phyloP scores from a whole-genome alignment of 2,888 invertebrate genomes.

The Ferdinandea cuprea region DNA sequence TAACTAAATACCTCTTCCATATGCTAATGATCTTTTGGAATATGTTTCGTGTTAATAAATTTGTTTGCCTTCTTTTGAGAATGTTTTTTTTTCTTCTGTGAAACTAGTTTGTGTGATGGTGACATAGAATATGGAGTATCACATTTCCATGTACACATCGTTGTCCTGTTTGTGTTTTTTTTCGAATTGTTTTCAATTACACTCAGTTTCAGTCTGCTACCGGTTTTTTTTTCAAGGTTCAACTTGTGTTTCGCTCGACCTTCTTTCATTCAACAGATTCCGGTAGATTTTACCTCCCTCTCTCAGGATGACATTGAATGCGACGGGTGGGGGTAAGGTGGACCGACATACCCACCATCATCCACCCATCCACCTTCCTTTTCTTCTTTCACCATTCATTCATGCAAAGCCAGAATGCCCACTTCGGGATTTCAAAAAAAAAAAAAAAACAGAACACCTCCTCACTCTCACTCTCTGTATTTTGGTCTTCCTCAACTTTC shows the following conservation, averaged over 20 bases:
- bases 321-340: constrained; percentile 23
- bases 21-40: constrained; percentile 66
- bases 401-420: constrained; percentile 60
- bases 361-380: background rate
- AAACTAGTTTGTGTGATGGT: constrained; percentile 60
- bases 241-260: constrained; percentile 52
- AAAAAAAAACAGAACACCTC: constrained; percentile 26
- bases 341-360: constrained; percentile 17
- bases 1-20: constrained; percentile 63
- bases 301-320: constrained; percentile 59
- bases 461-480: constrained; percentile 55
- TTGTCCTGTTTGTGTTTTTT: constrained; percentile 9
- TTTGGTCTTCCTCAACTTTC: constrained; percentile 69
- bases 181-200: constrained; percentile 38
- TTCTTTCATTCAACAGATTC: constrained; percentile 58
- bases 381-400: constrained; percentile 43
- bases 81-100: constrained; percentile 21
- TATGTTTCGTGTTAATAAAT: constrained; percentile 34
- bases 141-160: constrained; percentile 45
- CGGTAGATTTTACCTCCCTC: constrained; percentile 15
- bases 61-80: constrained; percentile 30
- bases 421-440: constrained; percentile 39
- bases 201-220: constrained; percentile 56
- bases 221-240: constrained; percentile 48
- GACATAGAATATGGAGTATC: constrained; percentile 51